phyloP scores from a whole-genome alignment of 1,140 invertebrate species.

The Penaeus chinensis region DNA sequence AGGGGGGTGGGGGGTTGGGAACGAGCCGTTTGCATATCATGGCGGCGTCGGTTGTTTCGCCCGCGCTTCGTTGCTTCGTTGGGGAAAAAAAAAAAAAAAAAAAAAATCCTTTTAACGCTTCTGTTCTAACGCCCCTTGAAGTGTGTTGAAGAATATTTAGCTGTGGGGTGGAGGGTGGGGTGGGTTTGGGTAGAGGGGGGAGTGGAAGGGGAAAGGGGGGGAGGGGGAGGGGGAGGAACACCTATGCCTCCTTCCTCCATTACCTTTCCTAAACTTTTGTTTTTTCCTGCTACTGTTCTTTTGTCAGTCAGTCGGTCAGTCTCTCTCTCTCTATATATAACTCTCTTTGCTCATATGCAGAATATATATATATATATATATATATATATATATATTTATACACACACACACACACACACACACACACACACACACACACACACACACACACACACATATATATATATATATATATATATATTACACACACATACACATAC shows the following conservation, averaged over 20 bases:
- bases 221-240: neutral
- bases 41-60: too few relatives aligned
- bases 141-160: too few relatives aligned
- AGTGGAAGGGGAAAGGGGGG: neutral
- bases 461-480: neutral
- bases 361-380: neutral
- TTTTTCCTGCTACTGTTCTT: neutral
- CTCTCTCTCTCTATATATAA: too few relatives aligned
- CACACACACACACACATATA: neutral
- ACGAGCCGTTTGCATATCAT: too few relatives aligned
- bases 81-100: too few relatives aligned
- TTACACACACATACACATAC: neutral
- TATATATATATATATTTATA: conserved; percentile 9
- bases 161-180: too few relatives aligned
- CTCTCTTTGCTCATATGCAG: too few relatives aligned
- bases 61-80: too few relatives aligned
- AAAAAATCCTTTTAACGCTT: too few relatives aligned
- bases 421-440: neutral
- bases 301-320: too few relatives aligned
- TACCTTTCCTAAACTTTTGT: neutral
- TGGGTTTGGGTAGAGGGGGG: neutral
- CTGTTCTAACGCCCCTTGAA: too few relatives aligned
- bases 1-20: neutral
- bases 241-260: neutral
- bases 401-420: neutral